These are phyloP conservation scores for Marmota monax DNA, from an alignment of 2,113 vertebrate genomes.

Conservation along the genomic window DNA sequence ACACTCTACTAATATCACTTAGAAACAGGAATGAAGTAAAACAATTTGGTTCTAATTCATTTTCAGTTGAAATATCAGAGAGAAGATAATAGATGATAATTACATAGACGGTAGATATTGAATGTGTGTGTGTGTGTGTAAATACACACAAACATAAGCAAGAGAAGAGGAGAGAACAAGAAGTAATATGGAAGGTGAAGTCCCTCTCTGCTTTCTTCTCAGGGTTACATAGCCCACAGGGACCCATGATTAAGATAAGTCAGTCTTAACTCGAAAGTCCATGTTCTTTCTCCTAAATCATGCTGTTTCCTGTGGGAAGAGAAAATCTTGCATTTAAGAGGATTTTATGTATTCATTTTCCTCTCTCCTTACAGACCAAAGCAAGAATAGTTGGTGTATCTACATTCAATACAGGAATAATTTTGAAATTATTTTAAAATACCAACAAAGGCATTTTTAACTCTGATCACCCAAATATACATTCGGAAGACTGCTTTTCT, in stretches of 20 bases:
- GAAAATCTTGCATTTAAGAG: neutral
- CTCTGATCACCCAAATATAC: neutral
- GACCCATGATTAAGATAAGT: neutral
- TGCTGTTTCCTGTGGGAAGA: neutral
- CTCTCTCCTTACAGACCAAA: neutral
- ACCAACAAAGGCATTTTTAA: neutral
- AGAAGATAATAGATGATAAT: neutral
- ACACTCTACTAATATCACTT: neutral
- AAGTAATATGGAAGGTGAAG: neutral
- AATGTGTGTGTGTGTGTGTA: neutral
- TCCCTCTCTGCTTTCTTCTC: neutral
- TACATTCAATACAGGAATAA: neutral
- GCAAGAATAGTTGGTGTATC: neutral
- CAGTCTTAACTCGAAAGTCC: neutral
- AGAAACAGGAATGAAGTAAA: constrained; percentile 1
- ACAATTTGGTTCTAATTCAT: neutral
- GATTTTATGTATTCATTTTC: neutral
- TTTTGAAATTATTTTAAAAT: constrained; percentile 21
- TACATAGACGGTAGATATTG: neutral
- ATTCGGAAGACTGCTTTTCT: neutral
- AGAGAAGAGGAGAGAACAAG: neutral
- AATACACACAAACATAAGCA: rapidly evolving
- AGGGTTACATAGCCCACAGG: neutral
- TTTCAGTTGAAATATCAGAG: neutral
- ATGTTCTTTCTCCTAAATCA: neutral